These are phyloP conservation scores for Pheosia tremula DNA, from an alignment of 2,888 invertebrate genomes.

Conservation along the genomic window DNA sequence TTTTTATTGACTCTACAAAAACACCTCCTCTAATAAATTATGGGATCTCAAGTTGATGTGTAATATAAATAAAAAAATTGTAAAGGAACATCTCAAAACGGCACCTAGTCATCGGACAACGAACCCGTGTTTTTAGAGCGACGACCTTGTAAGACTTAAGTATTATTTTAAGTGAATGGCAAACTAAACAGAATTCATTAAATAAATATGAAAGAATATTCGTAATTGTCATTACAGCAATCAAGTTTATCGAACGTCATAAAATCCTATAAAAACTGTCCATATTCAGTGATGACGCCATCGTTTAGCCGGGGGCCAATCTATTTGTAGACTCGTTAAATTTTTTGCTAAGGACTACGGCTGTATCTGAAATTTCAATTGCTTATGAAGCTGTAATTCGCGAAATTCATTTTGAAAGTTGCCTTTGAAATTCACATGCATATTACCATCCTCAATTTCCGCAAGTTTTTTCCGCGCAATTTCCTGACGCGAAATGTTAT, in stretches of 20 bases:
- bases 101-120: constrained; percentile 62
- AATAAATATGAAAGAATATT: neutral
- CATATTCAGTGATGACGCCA: constrained; percentile 54
- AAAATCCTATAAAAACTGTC: constrained; percentile 25
- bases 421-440: neutral
- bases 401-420: constrained; percentile 8
- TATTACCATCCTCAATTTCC: constrained; percentile 35
- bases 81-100: constrained; percentile 37
- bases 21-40: constrained; percentile 1
- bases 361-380: constrained; percentile 30
- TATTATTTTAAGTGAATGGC: constrained; percentile 25
- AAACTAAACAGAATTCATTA: neutral
- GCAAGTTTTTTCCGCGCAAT: constrained; percentile 56
- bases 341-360: constrained; percentile 36
- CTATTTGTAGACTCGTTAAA: constrained; percentile 43
- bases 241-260: neutral
- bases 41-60: constrained; percentile 27
- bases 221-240: neutral
- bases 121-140: constrained; percentile 80
- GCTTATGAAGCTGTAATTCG: constrained; percentile 14
- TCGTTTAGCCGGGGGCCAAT: constrained; percentile 37
- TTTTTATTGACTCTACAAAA: neutral
- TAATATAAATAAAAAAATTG: constrained; percentile 30
- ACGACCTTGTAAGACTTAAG: constrained; percentile 65
- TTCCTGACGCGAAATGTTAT: constrained; percentile 58